phyloP scores from a whole-genome alignment of 2,113 vertebrate genomes.

The Corythoichthys haematopterus region DNA sequence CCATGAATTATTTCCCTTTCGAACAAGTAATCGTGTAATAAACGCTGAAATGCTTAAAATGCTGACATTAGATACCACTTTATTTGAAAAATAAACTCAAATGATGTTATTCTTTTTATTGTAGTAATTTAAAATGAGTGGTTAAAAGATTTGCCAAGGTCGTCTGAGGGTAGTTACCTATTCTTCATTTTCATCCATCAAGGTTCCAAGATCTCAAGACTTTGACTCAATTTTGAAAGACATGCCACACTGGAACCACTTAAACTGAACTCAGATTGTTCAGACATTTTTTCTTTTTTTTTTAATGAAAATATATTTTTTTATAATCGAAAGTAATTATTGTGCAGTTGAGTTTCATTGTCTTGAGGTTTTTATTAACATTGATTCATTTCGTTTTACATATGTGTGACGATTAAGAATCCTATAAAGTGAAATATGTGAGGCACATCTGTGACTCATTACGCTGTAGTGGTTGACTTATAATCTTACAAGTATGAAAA shows the following conservation, averaged over 20 bases:
- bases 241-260: background rate
- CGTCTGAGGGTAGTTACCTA: background rate
- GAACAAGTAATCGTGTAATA: background rate
- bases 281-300: background rate
- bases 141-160: background rate
- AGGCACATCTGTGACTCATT: background rate
- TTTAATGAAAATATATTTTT: background rate
- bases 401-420: background rate
- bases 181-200: slow-evolving; percentile 1
- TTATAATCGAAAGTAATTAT: too few species aligned
- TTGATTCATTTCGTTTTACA: background rate
- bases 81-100: slow-evolving; percentile 2
- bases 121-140: background rate
- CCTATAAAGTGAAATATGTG: background rate
- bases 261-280: background rate
- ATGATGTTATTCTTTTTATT: background rate
- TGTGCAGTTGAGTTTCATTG: background rate
- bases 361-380: background rate
- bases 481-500: background rate
- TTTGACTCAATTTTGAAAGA: background rate
- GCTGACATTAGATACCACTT: background rate
- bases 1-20: background rate
- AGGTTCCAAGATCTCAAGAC: background rate
- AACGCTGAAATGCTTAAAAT: background rate
- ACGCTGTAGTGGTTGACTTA: background rate